Base-by-base conservation (phyloP, 2,113 vertebrate genomes). In the Speoplatyrhinus poulsoni region DNA sequence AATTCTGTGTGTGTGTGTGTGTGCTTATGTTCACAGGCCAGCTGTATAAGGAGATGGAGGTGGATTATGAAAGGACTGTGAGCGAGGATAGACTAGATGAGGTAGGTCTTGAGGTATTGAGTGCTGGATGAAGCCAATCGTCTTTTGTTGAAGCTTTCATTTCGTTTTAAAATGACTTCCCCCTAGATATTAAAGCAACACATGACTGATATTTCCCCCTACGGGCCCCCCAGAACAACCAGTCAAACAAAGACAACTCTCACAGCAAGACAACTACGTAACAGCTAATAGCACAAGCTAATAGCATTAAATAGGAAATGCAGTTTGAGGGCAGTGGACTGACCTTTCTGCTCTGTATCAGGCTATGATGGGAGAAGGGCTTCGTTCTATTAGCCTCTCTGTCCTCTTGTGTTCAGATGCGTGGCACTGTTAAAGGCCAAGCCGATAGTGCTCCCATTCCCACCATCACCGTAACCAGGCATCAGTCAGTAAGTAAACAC, bases 81-180 rank as follows among this genome's bases (percentile, higher is more conserved):
- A 93, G 90, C 0, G 91, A 91, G 78, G 94, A 96, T 66, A 89
- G 92, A 75, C 91, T 95, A 63, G 93, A 93, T 7, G 94, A 96
- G 90, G 95, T 96, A 88, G 53, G 91, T 78, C 63, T 72, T 36
- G 69, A 36, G 49, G 32, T 4, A 13, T 56, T 12, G 13, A 67
- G n/a, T 13, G 15, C 60, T 6, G 46, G 60, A 46, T 6, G 7
- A 9, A 70, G 66, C 61, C 47, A 57, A 41, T 26, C 53, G 13
- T 26, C 53, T 67, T 26, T 26, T 62, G 13, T 65, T 65, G 19
- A 26, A 54, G n/a, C 62, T 62, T 72, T 12, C 10, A 11, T 68
- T 59, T 58, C 8, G 17, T 16, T 68, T 69, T 19, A 46, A 59
- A 19, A 6, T 48, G 57, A 15, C 55, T 8, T 6, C 46, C 61